Evolutionary conservation across 2,888 invertebrate species (phyloP), one percentile per base, ranked within the genome.

Genomic region (Rhogogaster chlorosoma): DNA sequence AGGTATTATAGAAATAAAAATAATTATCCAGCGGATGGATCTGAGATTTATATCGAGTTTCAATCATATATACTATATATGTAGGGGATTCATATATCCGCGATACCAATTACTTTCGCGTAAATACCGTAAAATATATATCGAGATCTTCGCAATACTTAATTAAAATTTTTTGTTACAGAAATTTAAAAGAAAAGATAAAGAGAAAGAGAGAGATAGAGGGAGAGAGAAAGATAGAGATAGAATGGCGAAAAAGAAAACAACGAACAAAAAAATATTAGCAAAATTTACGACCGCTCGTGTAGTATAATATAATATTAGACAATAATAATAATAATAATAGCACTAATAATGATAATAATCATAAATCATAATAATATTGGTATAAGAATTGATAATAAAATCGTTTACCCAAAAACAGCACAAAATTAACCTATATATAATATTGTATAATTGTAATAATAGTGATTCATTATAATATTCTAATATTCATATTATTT

Each of bases 401-500:
- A 73, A 73, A 73, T 73, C 26, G 71, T 73, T 73, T 73, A 73
- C 71, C 42, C 38, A 73, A n/a, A 73, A 42, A 73, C 38, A 42
- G 42, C 38, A 42, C 38, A 18, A 53, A 73, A 77, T 53, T 77
- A 77, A 67, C 67, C 67, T 73, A 77, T 75, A 42, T 26, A 75
- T 75, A 38, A 73, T 73, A 77, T 77, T 26, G 71, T 73, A 77
- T 77, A 53, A 77, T 77, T 18, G 36, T 53, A 77, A 77, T 77
- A 77, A 77, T 77, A 77, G 53, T 53, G 49, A 49, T 49, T 77
- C 49, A 29, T 77, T 53, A 77, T 77, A 77, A 77, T 49, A 77
- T 77, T 77, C 42, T 45, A 77, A 64, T 61, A 61, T 57, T 64
- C 32, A 84, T 77, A 75, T 77, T 84, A 84, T 84, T 75, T 84